Evolutionary conservation across 2,113 vertebrate genomes (phyloP).

Genomic region (Scalopus aquaticus): DNA sequence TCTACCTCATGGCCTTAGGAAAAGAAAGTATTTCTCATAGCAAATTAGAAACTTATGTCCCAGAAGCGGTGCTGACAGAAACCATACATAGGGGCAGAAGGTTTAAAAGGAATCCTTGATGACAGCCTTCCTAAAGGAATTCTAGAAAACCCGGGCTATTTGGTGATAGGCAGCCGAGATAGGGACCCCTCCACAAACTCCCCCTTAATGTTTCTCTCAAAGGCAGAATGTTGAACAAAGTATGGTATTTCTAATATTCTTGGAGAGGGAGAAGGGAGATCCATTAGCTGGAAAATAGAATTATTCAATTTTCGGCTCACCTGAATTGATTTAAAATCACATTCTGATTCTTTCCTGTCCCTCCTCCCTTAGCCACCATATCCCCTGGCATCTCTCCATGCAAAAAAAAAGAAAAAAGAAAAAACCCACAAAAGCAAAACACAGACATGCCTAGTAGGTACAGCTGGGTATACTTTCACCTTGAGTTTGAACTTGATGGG

Average conservation of each 20-base stretch:
- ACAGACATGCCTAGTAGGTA: neutral
- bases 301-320: neutral
- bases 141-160: neutral
- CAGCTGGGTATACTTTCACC: neutral
- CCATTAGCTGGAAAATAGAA: neutral
- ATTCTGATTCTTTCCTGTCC: neutral
- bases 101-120: neutral
- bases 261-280: neutral
- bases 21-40: conserved; percentile 2
- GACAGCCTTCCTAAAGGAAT: neutral
- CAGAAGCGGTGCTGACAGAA: neutral
- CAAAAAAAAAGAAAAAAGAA: neutral
- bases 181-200: neutral
- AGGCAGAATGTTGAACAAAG: neutral
- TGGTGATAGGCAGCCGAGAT: neutral
- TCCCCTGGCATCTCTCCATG: neutral
- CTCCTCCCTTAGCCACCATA: fast-evolving
- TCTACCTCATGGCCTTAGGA: neutral
- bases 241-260: neutral
- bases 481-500: neutral
- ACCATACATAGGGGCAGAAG: neutral
- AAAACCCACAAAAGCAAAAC: too few relatives aligned
- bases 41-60: neutral
- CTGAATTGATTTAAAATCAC: neutral
- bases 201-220: neutral